Conservation (phyloP, 1,140 invertebrate genomes). For the Penaeus vannamei region DNA sequence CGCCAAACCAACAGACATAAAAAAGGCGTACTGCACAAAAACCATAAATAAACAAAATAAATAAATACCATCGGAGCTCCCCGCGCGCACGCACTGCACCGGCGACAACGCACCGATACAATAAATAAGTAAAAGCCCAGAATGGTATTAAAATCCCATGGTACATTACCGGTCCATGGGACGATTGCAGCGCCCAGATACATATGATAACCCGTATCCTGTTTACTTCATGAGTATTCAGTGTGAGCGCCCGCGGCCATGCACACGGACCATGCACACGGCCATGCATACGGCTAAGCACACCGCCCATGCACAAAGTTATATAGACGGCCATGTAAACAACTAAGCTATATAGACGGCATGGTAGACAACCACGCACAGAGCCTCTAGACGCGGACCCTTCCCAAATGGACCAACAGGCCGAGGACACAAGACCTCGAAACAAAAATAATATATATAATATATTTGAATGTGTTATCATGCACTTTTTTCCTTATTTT, state of each 20-base stretch:
- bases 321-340: not conserved
- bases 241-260: not conserved
- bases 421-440: too few species aligned
- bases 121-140: slow-evolving; percentile 9
- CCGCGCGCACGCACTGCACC: too few species aligned
- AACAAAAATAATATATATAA: too few species aligned
- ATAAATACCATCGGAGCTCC: too few species aligned
- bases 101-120: not conserved
- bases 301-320: not conserved
- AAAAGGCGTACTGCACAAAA: not conserved
- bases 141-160: slow-evolving; percentile 27
- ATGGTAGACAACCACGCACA: not conserved
- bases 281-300: too few species aligned
- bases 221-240: slow-evolving; percentile 36
- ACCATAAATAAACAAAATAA: not conserved
- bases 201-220: not conserved
- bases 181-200: not conserved
- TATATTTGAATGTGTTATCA: too few species aligned
- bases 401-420: too few species aligned
- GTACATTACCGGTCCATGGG: slow-evolving; percentile 46
- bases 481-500: too few species aligned
- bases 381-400: not conserved
- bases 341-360: not conserved
- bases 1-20: too few species aligned
- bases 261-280: not conserved